Evolutionary conservation across 2,797 vertebrate genomes (phyloP).

Genomic region (Galagoides demidoff): DNA sequence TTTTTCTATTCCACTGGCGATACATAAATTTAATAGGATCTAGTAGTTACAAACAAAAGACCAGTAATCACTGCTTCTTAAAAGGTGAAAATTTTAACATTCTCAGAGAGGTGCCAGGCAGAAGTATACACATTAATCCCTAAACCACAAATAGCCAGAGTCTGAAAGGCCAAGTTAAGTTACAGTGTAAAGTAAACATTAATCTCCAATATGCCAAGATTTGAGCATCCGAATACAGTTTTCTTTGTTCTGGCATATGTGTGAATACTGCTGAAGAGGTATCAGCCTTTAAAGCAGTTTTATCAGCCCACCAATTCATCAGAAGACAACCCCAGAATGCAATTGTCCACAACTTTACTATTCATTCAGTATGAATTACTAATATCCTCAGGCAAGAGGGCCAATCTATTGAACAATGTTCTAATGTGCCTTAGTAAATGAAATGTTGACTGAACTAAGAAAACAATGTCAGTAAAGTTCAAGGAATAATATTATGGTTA

Average conservation of each 20-base stretch:
- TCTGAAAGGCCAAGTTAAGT: constrained; percentile 67
- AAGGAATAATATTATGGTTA: background rate
- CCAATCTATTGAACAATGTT: background rate
- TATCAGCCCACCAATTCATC: background rate
- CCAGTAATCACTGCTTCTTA: constrained; percentile 36
- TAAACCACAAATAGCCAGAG: constrained; percentile 68
- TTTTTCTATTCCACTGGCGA: constrained; percentile 58
- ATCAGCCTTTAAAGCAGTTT: background rate
- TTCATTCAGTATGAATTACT: background rate
- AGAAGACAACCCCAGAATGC: background rate
- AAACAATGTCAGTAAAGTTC: background rate
- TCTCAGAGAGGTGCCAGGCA: constrained; percentile 36
- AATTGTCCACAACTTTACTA: background rate
- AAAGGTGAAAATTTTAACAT: constrained; percentile 68
- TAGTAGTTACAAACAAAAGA: background rate
- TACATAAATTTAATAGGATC: constrained; percentile 42
- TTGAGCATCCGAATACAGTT: constrained; percentile 29
- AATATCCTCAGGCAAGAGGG: background rate
- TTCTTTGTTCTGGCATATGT: constrained; percentile 28
- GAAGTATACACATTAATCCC: constrained; percentile 73
- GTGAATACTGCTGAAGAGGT: background rate
- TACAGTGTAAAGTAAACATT: constrained; percentile 70
- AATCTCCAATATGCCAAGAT: constrained; percentile 67
- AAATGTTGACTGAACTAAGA: background rate
- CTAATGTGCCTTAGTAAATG: background rate